Conservation (phyloP, 2,888 invertebrate genomes). For the Agrotis segetum region DNA sequence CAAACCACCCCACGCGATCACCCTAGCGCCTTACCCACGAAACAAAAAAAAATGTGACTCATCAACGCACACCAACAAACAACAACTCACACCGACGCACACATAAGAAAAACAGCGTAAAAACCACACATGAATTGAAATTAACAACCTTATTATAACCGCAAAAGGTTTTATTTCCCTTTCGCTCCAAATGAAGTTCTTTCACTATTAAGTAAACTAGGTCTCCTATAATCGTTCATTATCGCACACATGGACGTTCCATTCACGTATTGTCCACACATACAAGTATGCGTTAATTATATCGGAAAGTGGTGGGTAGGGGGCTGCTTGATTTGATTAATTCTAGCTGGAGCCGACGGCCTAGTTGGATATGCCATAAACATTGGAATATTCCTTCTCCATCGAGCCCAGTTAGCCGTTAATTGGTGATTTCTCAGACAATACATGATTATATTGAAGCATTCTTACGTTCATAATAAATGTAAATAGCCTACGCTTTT, state of each 20-base stretch:
- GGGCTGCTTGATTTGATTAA: conserved; percentile 91
- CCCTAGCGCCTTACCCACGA: conserved; percentile 90
- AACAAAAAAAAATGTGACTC: conserved; percentile 92
- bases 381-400: conserved; percentile 84
- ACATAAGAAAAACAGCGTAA: conserved; percentile 75
- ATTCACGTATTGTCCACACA: conserved; percentile 88
- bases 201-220: conserved; percentile 82
- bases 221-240: conserved; percentile 90
- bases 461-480: conserved; percentile 62
- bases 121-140: conserved; percentile 74
- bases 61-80: conserved; percentile 89
- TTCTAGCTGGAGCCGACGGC: conserved; percentile 87
- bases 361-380: conserved; percentile 87
- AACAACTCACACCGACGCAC: conserved; percentile 77
- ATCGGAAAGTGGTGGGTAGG: conserved; percentile 91
- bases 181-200: conserved; percentile 69
- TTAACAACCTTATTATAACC: conserved; percentile 82
- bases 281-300: conserved; percentile 90
- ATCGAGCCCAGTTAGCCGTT: conserved; percentile 75
- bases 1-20: conserved; percentile 84
- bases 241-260: conserved; percentile 86
- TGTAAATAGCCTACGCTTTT: conserved; percentile 58
- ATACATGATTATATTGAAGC: conserved; percentile 58
- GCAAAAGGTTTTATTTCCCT: conserved; percentile 76
- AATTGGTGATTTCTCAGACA: conserved; percentile 78